Evolutionary conservation across 2,797 vertebrate species (phyloP), one percentile per base, ranked within the genome.

Genomic region (Acipenser oxyrinchus): DNA sequence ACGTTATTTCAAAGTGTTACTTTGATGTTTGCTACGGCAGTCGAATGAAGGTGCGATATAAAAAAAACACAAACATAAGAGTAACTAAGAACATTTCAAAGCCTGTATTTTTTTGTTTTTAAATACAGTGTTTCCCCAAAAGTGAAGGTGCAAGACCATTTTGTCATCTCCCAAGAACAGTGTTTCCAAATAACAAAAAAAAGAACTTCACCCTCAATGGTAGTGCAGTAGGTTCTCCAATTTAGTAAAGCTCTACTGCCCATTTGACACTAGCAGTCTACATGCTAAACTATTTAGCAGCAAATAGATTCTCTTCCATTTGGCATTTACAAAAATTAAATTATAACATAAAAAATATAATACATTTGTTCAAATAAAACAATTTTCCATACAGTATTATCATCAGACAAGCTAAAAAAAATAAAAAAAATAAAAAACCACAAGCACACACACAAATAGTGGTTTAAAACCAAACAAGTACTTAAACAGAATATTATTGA

Each of bases 291-390:
- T 87, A 76, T 72, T 76, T 90, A 90, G 89, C 90, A 91, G 90
- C 88, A 87, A 86, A 83, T 4, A 87, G 81, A 87, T 78, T 84
- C 62, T 79, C 79, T 84, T 84, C 79, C 82, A 90, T 90, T 91
- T 89, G 88, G 88, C 87, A 90, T 90, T 84, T 87, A 90, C 84
- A 90, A 90, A 9, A 90, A 85, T 89, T 89, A 91, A 91, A 90
- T 88, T 89, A 89, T 78, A 86, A 84, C 88, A 90, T 89, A 90
- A 91, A 62, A 89, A 91, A 91, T 91, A 91, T 87, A 62, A 18
- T 51, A 90, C 62, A 81, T 89, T 91, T 93, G 81, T 91, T 93
- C 89, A 91, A 79, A 87, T 85, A 90, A 87, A 89, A 89, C 83
- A 89, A 87, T 85, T 76, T 89, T 88, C 86, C 87, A 82, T 89